phyloP scores from a whole-genome alignment of 2,888 invertebrate genomes.

The Drosophila quinaria region DNA sequence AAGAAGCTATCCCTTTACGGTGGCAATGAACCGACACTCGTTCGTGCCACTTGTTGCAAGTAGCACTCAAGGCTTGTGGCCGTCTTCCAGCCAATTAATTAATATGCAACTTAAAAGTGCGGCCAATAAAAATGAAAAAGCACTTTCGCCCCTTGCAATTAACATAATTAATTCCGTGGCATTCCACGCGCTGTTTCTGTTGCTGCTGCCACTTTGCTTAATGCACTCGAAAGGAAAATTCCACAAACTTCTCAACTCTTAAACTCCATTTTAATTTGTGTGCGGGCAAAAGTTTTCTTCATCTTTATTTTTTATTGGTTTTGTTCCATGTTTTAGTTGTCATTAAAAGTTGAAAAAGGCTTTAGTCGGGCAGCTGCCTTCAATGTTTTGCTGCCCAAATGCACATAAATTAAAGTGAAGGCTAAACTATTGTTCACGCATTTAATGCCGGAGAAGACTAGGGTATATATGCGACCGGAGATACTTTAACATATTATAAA shows the following conservation, averaged over 20 bases:
- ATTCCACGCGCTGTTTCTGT: constrained; percentile 9
- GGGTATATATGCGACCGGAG: constrained; percentile 10
- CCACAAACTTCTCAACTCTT: constrained; percentile 2
- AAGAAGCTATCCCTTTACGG: constrained; percentile 5
- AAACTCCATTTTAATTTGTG: constrained; percentile 25
- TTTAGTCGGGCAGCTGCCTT: constrained; percentile 36
- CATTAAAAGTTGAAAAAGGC: constrained; percentile 45
- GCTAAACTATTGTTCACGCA: constrained; percentile 20
- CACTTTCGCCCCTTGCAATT: constrained; percentile 32
- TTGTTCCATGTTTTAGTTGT: constrained; percentile 31
- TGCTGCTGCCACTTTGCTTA: constrained; percentile 26
- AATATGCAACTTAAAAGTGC: constrained; percentile 46
- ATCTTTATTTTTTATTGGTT: not conserved
- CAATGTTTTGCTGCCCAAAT: constrained; percentile 27
- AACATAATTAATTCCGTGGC: constrained; percentile 51
- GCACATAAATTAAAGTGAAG: constrained; percentile 51
- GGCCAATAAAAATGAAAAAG: constrained; percentile 19
- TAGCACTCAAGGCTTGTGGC: not conserved
- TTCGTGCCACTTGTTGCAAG: constrained; percentile 51
- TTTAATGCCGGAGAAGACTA: not conserved
- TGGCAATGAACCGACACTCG: constrained; percentile 48
- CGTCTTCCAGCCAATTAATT: constrained; percentile 40
- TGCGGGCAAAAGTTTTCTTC: constrained; percentile 35
- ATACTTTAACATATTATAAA: too few relatives aligned
- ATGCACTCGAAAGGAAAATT: constrained; percentile 21